Evolutionary conservation across 1,140 invertebrate genomes (phyloP), one percentile per base, ranked within the genome.

Genomic region (Trigoniulus corallinus): DNA sequence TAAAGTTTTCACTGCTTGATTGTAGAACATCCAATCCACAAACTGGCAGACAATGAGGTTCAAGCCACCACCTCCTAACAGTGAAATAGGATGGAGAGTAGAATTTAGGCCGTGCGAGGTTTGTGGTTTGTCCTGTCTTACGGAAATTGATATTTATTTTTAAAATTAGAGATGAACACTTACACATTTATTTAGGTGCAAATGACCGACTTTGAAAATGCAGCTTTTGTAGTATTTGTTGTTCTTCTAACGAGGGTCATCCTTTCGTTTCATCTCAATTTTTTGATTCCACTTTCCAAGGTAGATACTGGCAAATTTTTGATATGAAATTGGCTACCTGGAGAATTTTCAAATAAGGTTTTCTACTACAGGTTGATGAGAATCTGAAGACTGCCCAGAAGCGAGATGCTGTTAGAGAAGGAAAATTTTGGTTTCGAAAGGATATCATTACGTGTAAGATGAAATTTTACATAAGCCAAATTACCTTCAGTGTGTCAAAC

Each of bases 11-110:
- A 42, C n/a, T 41, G 7, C 18, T 37, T 22, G 34, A 40, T 15
- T 23, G 15, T 62, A 93, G 86, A 98, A 98, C 64, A 96, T 99
- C 59, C 96, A 99, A 67, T 98, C 94, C 0, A 99, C 96, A 3
- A 99, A 99, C 71, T 99, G 96, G 96, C 95, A 99, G 74, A 97
- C 94, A 7, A 97, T 99, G 95, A 75, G 96, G 18, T 98, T 99
- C 69, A 99, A 99, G 69, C 91, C 93, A 42, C 95, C 96, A 51
- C 88, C 89, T 21, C 82, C 86, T 1, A 82, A 93, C 63, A 94
- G 89, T 12, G 78, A 83, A 39, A 97, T 98, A 64, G 94, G 96
- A 18, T 99, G 96, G 96, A 74, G 96, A 55, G 96, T 99, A 1
- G 96, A 99, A 72, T 99, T 99, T 71, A 78, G 96, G 42, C 94